These are phyloP conservation scores for Drosophila parthenogenetica DNA, from an alignment of 2,888 invertebrate genomes.

Conservation along the genomic window DNA sequence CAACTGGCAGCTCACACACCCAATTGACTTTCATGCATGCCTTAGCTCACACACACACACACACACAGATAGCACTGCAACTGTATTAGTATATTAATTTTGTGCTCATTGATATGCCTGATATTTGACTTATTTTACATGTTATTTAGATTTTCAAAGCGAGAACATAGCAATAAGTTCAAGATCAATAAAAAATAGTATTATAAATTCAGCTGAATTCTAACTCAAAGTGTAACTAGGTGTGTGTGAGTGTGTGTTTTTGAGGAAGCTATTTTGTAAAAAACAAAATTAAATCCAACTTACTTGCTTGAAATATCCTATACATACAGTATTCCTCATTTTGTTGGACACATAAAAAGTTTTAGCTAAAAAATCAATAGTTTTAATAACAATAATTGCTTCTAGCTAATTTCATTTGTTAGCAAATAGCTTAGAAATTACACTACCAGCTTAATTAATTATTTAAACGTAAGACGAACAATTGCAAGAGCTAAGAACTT, in stretches of 20 bases:
- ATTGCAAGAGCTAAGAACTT: neutral
- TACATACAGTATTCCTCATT: neutral
- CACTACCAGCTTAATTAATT: conserved; percentile 30
- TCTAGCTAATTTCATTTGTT: conserved; percentile 7
- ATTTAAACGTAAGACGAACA: conserved; percentile 21
- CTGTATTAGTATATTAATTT: conserved; percentile 60
- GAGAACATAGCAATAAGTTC: conserved; percentile 40
- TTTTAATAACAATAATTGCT: conserved; percentile 33
- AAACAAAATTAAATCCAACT: neutral
- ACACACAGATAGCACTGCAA: conserved; percentile 26
- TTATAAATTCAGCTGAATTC: conserved; percentile 22
- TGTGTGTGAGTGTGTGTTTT: neutral
- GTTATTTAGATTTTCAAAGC: conserved; percentile 27
- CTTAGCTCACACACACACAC: conserved; percentile 19
- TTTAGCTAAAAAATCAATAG: conserved; percentile 14
- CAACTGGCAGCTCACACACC: conserved; percentile 46
- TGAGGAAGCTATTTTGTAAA: neutral
- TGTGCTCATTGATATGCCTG: conserved; percentile 33
- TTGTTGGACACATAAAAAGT: neutral
- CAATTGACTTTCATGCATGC: conserved; percentile 60
- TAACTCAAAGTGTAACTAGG: neutral
- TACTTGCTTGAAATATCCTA: neutral
- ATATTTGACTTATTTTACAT: conserved; percentile 9
- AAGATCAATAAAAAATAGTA: conserved; percentile 47
- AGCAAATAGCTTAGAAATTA: conserved; percentile 2